Percentiles rank a stretch among this genome's conserved stretches.
Evolutionary conservation across 2,888 invertebrate genomes (phyloP).

Genomic region (Calameuta pallipes): DNA sequence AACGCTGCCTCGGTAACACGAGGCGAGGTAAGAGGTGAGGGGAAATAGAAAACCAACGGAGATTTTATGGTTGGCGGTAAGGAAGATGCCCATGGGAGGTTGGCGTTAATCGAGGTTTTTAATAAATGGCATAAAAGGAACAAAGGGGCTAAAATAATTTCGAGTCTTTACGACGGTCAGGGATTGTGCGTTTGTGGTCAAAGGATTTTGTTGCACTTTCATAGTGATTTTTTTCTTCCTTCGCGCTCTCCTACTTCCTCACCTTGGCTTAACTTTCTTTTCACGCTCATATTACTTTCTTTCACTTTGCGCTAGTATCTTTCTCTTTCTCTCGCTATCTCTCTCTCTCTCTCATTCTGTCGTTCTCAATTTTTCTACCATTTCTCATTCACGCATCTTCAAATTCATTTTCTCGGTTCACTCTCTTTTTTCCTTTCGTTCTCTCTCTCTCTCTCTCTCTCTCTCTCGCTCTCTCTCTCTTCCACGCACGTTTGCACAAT

Average conservation of each 20-base stretch:
- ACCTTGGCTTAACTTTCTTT: background rate
- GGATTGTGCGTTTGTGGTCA: background rate
- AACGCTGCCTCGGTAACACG: background rate
- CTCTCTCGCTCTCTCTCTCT: constrained; percentile 1
- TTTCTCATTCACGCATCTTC: constrained; percentile 1
- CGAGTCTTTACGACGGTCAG: background rate
- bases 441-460: constrained; percentile 24
- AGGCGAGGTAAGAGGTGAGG: background rate
- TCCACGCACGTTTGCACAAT: constrained; percentile 54
- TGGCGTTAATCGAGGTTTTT: background rate
- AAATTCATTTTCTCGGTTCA: constrained; percentile 4
- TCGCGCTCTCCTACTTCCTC: background rate
- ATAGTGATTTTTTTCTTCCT: background rate
- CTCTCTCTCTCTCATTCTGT: constrained; percentile 4
- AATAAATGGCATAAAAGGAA: background rate
- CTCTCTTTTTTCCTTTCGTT: background rate
- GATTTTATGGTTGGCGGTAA: background rate
- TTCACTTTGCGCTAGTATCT: background rate
- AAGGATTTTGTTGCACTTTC: background rate
- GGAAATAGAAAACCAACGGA: background rate
- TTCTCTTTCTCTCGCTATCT: background rate
- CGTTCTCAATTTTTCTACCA: background rate
- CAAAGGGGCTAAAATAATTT: background rate
- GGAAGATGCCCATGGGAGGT: background rate
- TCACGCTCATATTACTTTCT: background rate